Percentiles rank a stretch among this genome's conserved stretches.
These are phyloP conservation scores for Gobiocypris rarus DNA, from an alignment of 2,113 vertebrate species.

Conservation along the genomic window DNA sequence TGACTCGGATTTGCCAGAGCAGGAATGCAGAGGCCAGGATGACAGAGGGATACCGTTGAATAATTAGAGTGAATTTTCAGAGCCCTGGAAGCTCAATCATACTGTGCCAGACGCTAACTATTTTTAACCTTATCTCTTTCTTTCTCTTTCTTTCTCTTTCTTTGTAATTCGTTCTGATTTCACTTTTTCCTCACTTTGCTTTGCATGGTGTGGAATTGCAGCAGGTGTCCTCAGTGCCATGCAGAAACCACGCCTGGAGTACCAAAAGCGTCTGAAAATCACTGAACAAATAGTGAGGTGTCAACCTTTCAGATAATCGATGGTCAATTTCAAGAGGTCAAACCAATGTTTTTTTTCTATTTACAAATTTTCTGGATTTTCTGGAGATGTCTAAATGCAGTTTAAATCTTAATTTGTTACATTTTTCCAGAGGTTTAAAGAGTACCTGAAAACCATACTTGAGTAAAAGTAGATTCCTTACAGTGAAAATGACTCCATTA, in stretches of 20 bases:
- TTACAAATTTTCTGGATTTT: too few species aligned
- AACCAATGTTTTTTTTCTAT: too few species aligned
- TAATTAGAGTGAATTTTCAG: conserved; percentile 92
- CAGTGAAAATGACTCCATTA: too few species aligned
- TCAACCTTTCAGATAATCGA: background rate
- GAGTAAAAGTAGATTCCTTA: too few species aligned
- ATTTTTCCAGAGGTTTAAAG: too few species aligned
- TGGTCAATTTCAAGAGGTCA: background rate
- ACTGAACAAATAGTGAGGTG: background rate
- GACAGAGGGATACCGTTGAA: conserved; percentile 90
- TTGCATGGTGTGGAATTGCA: conserved; percentile 54
- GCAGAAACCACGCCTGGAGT: background rate
- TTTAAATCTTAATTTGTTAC: background rate
- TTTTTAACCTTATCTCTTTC: conserved; percentile 81
- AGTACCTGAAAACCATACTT: too few species aligned
- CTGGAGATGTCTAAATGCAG: background rate
- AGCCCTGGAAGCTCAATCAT: conserved; percentile 86
- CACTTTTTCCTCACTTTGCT: conserved; percentile 50
- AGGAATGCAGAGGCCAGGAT: conserved; percentile 82
- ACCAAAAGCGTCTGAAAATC: background rate
- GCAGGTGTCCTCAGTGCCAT: conserved; percentile 37
- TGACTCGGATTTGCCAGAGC: conserved; percentile 84
- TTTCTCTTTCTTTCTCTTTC: conserved; percentile 52
- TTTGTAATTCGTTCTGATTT: conserved; percentile 46
- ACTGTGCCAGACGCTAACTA: conserved; percentile 80